These are phyloP conservation scores for Tridacna crocea DNA, from an alignment of 2,888 invertebrate species.

Conservation along the genomic window DNA sequence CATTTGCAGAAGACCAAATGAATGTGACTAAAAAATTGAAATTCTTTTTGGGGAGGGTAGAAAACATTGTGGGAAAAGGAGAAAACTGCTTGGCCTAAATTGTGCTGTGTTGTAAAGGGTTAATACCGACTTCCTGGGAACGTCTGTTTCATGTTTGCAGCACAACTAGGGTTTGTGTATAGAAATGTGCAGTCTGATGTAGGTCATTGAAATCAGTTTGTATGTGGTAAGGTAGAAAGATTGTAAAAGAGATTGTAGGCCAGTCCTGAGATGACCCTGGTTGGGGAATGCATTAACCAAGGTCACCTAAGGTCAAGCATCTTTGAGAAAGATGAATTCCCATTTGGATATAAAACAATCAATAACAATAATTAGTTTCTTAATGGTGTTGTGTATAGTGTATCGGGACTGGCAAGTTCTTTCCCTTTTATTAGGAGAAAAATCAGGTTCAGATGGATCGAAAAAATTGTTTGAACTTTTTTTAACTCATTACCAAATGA, in stretches of 20 bases:
- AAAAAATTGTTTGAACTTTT: not conserved
- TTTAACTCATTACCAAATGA: not conserved
- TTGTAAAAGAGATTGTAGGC: conserved; percentile 14
- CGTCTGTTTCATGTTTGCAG: too few species aligned
- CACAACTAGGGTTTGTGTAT: too few species aligned
- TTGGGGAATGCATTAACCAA: conserved; percentile 14
- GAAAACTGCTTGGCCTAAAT: too few species aligned
- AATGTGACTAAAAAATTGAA: too few species aligned
- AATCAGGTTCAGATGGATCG: too few species aligned
- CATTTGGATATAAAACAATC: conserved; percentile 30
- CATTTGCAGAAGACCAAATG: too few species aligned
- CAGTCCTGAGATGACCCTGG: conserved; percentile 16
- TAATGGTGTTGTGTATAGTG: conserved; percentile 20
- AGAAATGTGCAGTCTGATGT: too few species aligned
- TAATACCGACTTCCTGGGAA: too few species aligned
- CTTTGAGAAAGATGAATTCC: conserved; percentile 29
- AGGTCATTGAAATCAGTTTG: too few species aligned
- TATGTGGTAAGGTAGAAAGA: not conserved
- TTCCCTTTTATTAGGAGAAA: not conserved
- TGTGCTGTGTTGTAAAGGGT: too few species aligned
- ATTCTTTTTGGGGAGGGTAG: too few species aligned
- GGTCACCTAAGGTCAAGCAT: conserved; percentile 25
- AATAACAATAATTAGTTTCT: conserved; percentile 24
- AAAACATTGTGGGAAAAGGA: too few species aligned
- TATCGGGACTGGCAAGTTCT: not conserved